phyloP scores from a whole-genome alignment of 2,797 vertebrate genomes.

The Cygnus olor region DNA sequence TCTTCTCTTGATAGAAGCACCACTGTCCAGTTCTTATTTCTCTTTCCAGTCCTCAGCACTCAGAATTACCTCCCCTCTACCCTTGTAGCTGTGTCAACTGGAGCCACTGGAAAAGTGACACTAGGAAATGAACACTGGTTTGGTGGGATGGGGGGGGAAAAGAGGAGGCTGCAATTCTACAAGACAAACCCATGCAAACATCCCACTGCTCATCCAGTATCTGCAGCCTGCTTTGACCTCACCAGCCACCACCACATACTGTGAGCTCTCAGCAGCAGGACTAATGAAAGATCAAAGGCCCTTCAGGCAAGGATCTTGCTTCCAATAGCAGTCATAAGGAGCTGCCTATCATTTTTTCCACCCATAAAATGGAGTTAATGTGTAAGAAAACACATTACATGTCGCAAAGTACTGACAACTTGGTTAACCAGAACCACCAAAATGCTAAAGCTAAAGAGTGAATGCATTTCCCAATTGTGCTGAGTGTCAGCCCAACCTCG shows the following conservation, averaged over 20 bases:
- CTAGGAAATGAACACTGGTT: background rate
- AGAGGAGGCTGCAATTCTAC: background rate
- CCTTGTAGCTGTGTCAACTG: background rate
- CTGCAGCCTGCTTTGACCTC: background rate
- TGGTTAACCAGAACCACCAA: background rate
- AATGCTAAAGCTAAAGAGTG: background rate
- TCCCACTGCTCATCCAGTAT: background rate
- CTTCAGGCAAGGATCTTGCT: background rate
- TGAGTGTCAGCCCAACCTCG: background rate
- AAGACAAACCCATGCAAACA: background rate
- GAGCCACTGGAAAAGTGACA: background rate
- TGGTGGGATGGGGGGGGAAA: background rate
- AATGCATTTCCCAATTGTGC: background rate
- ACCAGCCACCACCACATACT: background rate
- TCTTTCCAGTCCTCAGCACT: background rate
- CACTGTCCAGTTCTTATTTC: background rate
- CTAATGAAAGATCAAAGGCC: background rate
- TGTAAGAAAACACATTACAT: conserved; percentile 1
- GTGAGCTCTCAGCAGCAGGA: background rate
- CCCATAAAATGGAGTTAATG: background rate
- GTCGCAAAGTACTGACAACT: background rate
- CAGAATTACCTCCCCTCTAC: background rate
- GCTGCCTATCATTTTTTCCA: background rate
- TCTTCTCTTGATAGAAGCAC: background rate
- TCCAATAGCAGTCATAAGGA: background rate